Base-by-base conservation (phyloP, 2,113 vertebrate species). In the Gymnogyps californianus region DNA sequence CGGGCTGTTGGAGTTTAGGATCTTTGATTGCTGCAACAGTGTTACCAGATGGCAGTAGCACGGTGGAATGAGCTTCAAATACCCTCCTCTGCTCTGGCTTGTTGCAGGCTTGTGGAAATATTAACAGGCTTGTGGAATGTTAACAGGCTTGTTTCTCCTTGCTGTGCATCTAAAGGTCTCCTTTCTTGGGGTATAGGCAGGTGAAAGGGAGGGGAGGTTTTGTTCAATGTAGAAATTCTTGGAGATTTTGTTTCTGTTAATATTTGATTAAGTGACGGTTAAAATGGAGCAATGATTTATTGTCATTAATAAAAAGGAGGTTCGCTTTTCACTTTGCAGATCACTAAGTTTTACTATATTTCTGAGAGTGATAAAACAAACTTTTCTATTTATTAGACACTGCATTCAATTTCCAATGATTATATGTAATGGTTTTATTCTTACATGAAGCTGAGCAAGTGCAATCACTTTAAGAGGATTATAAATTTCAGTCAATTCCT, bases 151-250 rank as follows among this genome's bases (percentile, higher is more conserved):
- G 8, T 44, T 84, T 36, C 16, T 36, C 5, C 26, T 81, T 78
- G 19, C 34, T 58, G 28, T 21, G 16, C 4, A 4, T 24, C 21
- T 71, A 1, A 71, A 64, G 11, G 21, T 71, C 12, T 34, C 13
- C 10, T 52, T 66, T 78, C 5, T 10, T 18, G 6, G 10, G 8
- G 5, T 1, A 2, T 1, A 6, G 2, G 1, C 6, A 20, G 3
- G 17, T 62, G 54, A 62, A 49, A 55, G 52, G 9, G 2, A 49
- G 5, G 34, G 8, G 22, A 77, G 3, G 3, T 19, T 87, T 78
- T 85, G 14, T 70, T 58, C 2, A 5, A 0, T 44, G 5, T 9
- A n/a, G 61, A 54, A 70, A 4, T 62, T 83, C 28, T 59, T 36
- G 25, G 6, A 8, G 15, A 7, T 69, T 83, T 88, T 87, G 19